Base-by-base conservation (phyloP, 2,888 invertebrate genomes). In the Erynnis tages region DNA sequence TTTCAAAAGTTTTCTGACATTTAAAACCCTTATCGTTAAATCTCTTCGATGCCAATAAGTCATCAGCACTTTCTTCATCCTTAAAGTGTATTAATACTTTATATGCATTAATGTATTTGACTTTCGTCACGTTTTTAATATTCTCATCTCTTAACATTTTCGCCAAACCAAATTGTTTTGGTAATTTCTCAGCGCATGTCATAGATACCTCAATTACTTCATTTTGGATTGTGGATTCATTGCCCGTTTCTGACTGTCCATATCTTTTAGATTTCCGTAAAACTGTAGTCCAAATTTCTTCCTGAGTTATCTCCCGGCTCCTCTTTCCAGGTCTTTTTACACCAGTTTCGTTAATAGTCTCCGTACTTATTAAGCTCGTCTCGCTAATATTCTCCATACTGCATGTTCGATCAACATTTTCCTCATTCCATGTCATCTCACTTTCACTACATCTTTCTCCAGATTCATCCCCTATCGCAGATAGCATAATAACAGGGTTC, bases 51-150 rank as follows among this genome's bases (percentile, higher is more conserved):
- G 40, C 10, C 27, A 53, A 11, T 1, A 53, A 10, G 13, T 2
- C 16, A 1, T 53, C 46, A 1, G 34, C 38, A 6, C 40, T 34
- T n/a, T 53, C 34, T 4, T 34, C 46, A 2, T 38, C 19, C 13
- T 23, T 40, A 14, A 46, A 53, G 3, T 41, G 40, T 10, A 53
- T 35, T 2, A 46, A 19, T 7, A n/a, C 46, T 1, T 53, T 47
- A n/a, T 13, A 53, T 35, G 46, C 27, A 10, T 46, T 41, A 19
- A 46, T 47, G 2, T 53, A 46, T 16, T 53, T 53, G n/a, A 53
- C 25, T 35, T 47, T 46, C 0, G 19, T 21, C 4, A 53, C 40
- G 6, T 37, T 47, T n/a, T 27, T 41, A 7, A 47, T 41, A 17
- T 35, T 41, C 14, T 41, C 46, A 27, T 53, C 46, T 14, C 21